These are phyloP conservation scores for Apotomis betuletana DNA, from an alignment of 2,888 invertebrate genomes.

Conservation along the genomic window DNA sequence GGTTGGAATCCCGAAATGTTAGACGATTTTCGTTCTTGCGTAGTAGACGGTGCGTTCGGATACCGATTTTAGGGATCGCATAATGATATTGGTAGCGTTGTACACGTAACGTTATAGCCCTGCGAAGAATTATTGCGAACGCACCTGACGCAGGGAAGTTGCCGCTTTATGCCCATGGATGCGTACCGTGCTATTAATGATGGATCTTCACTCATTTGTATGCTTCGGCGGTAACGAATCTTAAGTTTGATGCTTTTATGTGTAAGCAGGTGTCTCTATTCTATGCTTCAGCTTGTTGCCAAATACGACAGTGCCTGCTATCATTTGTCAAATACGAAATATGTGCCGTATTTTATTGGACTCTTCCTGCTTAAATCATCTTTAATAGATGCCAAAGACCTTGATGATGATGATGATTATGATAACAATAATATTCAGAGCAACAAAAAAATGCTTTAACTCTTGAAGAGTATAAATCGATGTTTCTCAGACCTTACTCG, in stretches of 20 bases:
- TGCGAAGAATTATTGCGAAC: conserved; percentile 57
- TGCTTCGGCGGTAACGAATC: conserved; percentile 31
- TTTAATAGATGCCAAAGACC: no score
- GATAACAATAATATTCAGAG: no score
- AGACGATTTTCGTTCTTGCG: conserved; percentile 16
- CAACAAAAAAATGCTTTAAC: no score
- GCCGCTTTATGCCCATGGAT: conserved; percentile 50
- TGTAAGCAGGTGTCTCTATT: conserved; percentile 9
- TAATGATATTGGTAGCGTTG: conserved; percentile 44
- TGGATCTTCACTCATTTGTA: conserved; percentile 41
- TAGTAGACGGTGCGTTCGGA: conserved; percentile 10
- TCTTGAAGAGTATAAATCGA: no score
- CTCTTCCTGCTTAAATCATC: no score
- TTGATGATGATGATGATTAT: no score
- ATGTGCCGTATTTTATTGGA: no score
- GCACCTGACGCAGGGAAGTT: conserved; percentile 60
- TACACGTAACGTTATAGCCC: conserved; percentile 51
- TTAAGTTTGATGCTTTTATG: conserved; percentile 11
- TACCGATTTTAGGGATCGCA: conserved; percentile 9
- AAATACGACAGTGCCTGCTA: no score
- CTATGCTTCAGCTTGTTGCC: no score
- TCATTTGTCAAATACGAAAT: no score
- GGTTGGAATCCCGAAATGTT: neutral
- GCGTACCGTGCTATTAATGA: conserved; percentile 52
- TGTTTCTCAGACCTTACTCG: no score